Evolutionary conservation across 2,113 vertebrate genomes (phyloP).

Genomic region (Leptocoma aspasia): DNA sequence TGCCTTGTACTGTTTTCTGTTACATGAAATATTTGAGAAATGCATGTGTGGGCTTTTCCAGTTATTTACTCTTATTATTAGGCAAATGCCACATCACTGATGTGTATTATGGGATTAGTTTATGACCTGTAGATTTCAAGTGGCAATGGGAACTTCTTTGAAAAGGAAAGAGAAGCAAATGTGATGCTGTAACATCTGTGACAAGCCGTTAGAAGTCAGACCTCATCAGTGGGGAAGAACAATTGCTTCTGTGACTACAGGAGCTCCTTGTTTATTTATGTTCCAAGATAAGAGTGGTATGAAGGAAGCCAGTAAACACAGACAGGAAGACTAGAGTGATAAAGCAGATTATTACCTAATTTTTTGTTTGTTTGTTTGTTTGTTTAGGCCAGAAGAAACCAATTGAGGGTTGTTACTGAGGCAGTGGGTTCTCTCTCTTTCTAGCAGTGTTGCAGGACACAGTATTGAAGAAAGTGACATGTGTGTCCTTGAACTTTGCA

Average conservation of each 20-base stretch:
- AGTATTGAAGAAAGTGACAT: background rate
- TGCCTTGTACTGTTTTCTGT: background rate
- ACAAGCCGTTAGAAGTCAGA: background rate
- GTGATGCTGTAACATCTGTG: background rate
- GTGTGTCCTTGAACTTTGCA: background rate
- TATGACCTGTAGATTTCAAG: background rate
- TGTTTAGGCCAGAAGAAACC: background rate
- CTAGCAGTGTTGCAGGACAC: background rate
- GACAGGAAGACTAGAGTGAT: background rate
- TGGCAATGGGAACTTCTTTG: background rate
- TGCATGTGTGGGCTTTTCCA: constrained; percentile 35
- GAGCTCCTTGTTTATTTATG: background rate
- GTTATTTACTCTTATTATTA: background rate
- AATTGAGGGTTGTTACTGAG: background rate
- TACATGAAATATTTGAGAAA: constrained; percentile 39
- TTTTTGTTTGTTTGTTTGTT: background rate
- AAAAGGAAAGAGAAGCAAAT: background rate
- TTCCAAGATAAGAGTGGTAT: background rate
- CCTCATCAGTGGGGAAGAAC: background rate
- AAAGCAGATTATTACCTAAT: background rate
- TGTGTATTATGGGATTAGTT: background rate
- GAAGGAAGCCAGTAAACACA: constrained; percentile 9
- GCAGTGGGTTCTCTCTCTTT: background rate
- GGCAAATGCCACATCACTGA: background rate
- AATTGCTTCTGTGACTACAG: background rate